Evolutionary conservation across 2,113 vertebrate species (phyloP), one percentile per base, ranked within the genome.

Genomic region (Anas platyrhynchos): DNA sequence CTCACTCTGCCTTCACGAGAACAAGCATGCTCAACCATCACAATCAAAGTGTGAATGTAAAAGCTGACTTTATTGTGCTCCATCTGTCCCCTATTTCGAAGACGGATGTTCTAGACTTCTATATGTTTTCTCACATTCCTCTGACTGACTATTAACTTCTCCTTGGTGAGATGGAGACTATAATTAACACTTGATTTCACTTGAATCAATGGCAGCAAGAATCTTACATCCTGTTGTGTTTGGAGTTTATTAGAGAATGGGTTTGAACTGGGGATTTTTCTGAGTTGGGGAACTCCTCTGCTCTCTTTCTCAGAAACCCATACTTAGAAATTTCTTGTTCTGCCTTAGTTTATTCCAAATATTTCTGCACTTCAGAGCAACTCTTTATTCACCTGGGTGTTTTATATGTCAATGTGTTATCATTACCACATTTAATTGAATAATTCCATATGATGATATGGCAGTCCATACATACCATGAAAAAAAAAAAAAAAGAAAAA

Each of bases 331-430:
- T 83, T 85, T 43, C 91, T 97, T 96, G 58, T 96, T 96, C 56
- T 92, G 52, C 62, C 65, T 95, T 83, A 96, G 67, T 80, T 95
- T 94, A 94, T 86, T 97, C 88, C 75, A 97, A 84, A 93, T 96
- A 96, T 92, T 90, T 96, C 95, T 97, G 89, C 73, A 96, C 89
- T 97, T 98, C 97, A 97, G 97, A 98, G 94, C 66, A 96, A 92
- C 93, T 96, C 71, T 97, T 97, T 96, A 98, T 98, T 97, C 97
- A 97, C 92, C 88, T 96, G 95, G 91, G 72, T 90, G 77, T 98
- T 98, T 98, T 62, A 93, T 97, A 92, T 97, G 94, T 95, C 95
- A 94, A 61, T 95, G 93, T 88, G 81, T 44, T 95, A 78, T 97
- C 89, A 93, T 96, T 96, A 93, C 85, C 79, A 95, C 77, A 91